Base-by-base conservation (phyloP, 2,113 vertebrate species). In the Podiceps cristatus region DNA sequence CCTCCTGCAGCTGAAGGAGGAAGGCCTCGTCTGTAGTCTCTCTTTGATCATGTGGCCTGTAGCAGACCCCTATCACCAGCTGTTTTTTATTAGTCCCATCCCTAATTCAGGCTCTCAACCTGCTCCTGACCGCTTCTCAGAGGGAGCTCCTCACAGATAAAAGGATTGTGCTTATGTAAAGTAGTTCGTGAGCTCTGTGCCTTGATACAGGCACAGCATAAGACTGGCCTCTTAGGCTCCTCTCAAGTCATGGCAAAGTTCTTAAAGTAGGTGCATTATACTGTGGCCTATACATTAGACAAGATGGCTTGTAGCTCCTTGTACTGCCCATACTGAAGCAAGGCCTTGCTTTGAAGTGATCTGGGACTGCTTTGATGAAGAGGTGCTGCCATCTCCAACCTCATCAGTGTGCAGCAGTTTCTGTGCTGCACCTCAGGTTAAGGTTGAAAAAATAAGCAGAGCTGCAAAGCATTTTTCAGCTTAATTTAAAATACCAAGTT, bases 161-260 rank as follows among this genome's bases (percentile, higher is more conserved):
- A 93, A 84, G 9, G 40, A 14, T 35, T 13, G 4, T 67, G n/a
- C 0, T 0, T 59, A 1, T 40, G 40, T 76, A 14, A 69, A 79
- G 19, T 53, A 37, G 24, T 74, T 66, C 11, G n/a, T 58, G 44
- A 86, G 9, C 19, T 80, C 28, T 74, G n/a, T 91, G 31, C 45
- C 16, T 75, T 35, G 25, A 8, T 18, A 58, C 14, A 86, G 42
- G 10, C 71, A 44, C 53, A 52, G 29, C 1, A 0, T 53, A 42
- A 66, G 62, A 42, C 37, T 53, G 37, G 25, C 28, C 19, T 69
- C 22, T 64, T 13, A 17, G 52, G 23, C 27, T 69, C 1, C 10
- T 50, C 20, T 62, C 4, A 23, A n/a, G 56, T 37, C 66, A 35
- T 88, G 84, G 29, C 53, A 5, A 8, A 31, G 28, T 44, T 67